A percentile compares a stretch with the other conserved stretches of the same genome.
Evolutionary conservation across 2,113 vertebrate genomes (phyloP).

Genomic region (Phylloscopus whistleri): DNA sequence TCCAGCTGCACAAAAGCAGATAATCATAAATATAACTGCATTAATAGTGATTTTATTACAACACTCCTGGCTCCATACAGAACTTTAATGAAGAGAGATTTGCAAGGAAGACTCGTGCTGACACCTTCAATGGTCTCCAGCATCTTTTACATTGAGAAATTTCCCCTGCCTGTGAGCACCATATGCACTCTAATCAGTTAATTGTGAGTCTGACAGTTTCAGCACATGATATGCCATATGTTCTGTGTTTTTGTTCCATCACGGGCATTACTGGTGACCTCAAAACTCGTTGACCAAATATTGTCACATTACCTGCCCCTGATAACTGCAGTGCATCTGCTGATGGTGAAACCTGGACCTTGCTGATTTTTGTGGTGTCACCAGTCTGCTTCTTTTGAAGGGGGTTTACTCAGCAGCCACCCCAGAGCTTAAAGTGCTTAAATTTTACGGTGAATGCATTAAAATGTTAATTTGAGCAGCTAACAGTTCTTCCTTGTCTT

Average conservation of each 20-base stretch:
- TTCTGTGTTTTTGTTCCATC: background rate
- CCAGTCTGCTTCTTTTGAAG: background rate
- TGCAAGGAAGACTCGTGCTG: conserved; percentile 39
- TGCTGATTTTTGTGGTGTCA: background rate
- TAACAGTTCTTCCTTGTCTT: background rate
- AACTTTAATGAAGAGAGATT: conserved; percentile 62
- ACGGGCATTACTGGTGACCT: background rate
- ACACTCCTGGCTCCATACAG: conserved; percentile 27
- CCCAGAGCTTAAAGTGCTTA: background rate
- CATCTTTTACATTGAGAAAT: conserved; percentile 53
- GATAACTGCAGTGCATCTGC: background rate
- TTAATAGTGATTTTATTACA: conserved; percentile 59
- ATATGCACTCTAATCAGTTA: conserved; percentile 42
- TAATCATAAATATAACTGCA: conserved; percentile 35
- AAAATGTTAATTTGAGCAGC: conserved; percentile 30
- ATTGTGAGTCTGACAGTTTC: conserved; percentile 16
- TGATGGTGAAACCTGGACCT: background rate
- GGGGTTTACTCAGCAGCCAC: conserved; percentile 1
- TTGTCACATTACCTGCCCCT: background rate
- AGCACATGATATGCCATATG: conserved; percentile 27
- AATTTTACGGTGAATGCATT: background rate
- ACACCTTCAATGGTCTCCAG: conserved; percentile 29
- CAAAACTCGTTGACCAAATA: background rate
- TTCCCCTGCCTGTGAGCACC: conserved; percentile 39
- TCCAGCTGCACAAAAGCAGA: background rate